These are phyloP conservation scores for Galaxea fascicularis DNA, from an alignment of 92 coral and sea anemone genomes.

Conservation along the genomic window DNA sequence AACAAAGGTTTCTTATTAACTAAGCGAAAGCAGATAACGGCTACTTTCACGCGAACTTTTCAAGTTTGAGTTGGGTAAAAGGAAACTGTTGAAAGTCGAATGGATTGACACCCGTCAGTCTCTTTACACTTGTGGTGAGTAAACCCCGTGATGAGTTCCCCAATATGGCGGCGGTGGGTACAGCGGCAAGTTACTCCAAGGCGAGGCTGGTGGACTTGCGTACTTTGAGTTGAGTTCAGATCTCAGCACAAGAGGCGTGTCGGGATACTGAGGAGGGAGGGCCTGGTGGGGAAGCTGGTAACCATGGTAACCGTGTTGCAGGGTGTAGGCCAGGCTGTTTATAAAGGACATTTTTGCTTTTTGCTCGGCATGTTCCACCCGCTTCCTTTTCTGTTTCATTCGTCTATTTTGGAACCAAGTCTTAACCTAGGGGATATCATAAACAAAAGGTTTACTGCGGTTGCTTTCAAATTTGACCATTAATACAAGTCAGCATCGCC, in stretches of 20 bases:
- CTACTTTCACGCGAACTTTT: too few relatives aligned
- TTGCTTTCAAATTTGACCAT: background rate
- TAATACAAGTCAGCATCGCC: background rate
- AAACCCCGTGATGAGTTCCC: slow-evolving; percentile 27
- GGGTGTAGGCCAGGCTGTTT: slow-evolving; percentile 7
- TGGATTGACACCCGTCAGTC: too few relatives aligned
- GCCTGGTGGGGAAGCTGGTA: slow-evolving; percentile 17
- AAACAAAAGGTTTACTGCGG: background rate
- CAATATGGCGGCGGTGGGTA: slow-evolving; percentile 48
- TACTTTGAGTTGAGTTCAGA: slow-evolving; percentile 30
- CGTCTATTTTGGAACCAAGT: slow-evolving; percentile 73
- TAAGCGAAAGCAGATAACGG: too few relatives aligned
- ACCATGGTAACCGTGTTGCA: slow-evolving; percentile 40
- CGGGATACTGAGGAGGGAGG: slow-evolving; percentile 21
- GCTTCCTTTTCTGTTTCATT: slow-evolving; percentile 65
- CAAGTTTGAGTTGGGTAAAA: too few relatives aligned
- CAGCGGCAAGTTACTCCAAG: slow-evolving; percentile 37
- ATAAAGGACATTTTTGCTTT: slow-evolving; percentile 39
- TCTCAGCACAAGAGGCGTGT: slow-evolving; percentile 45
- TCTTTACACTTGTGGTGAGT: background rate
- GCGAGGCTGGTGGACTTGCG: slow-evolving; percentile 39
- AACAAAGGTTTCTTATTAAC: too few relatives aligned
- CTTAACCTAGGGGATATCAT: slow-evolving; percentile 33
- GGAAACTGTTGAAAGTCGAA: too few relatives aligned
- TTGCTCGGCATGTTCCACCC: slow-evolving; percentile 45